These are phyloP conservation scores for Spheniscus humboldti DNA, from an alignment of 2,797 vertebrate species.

Conservation along the genomic window DNA sequence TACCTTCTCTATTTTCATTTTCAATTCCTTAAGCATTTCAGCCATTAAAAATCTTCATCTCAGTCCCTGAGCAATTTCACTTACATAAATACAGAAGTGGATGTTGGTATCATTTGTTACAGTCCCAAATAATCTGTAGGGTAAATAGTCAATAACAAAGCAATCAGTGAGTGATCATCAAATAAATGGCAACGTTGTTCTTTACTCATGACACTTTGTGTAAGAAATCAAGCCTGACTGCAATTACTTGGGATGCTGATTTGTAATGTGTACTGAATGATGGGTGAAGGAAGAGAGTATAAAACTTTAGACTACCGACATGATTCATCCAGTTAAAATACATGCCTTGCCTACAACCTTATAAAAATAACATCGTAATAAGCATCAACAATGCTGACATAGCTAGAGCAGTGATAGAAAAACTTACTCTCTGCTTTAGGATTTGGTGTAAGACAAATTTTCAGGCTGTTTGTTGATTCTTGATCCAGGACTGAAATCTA, in stretches of 20 bases:
- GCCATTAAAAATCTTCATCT: not conserved
- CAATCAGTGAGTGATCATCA: conserved; percentile 3
- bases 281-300: not conserved
- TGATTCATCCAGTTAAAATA: not conserved
- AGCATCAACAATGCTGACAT: not conserved
- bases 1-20: not conserved
- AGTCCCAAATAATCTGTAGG: not conserved
- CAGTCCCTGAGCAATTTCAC: not conserved
- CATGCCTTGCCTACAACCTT: not conserved
- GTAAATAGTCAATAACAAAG: conserved; percentile 25
- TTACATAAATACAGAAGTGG: conserved; percentile 1
- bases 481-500: not conserved
- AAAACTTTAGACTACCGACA: not conserved
- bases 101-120: not conserved
- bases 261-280: not conserved
- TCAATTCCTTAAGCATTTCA: conserved; percentile 17
- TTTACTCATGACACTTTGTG: not conserved
- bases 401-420: not conserved
- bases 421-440: not conserved
- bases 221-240: not conserved
- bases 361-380: not conserved
- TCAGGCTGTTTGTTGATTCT: not conserved
- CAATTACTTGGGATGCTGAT: not conserved
- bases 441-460: not conserved
- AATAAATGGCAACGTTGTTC: not conserved